A percentile compares a stretch with the other conserved stretches of the same genome.
Conservation (phyloP, 2,797 vertebrate species). For the Pygocentrus nattereri region DNA sequence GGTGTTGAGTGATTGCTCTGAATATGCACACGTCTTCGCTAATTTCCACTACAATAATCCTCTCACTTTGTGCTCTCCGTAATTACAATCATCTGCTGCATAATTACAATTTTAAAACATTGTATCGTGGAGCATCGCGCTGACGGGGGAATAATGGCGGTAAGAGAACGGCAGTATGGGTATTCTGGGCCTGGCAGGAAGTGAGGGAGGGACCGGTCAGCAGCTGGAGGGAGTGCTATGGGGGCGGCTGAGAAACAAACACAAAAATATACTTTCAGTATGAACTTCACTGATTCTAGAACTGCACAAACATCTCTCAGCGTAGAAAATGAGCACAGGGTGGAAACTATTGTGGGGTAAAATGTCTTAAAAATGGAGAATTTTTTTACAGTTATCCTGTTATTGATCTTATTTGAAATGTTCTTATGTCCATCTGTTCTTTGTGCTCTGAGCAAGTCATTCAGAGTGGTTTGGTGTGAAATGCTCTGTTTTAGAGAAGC, state of each 20-base stretch:
- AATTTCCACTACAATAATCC: conserved; percentile 62
- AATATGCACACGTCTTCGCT: conserved; percentile 47
- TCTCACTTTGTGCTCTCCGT: conserved; percentile 59
- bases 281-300: neutral
- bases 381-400: too few relatives aligned
- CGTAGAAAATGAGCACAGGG: too few relatives aligned
- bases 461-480: too few relatives aligned
- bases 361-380: too few relatives aligned
- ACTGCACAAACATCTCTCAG: neutral
- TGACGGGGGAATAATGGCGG: conserved; percentile 55
- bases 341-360: too few relatives aligned
- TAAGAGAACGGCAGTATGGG: conserved; percentile 24
- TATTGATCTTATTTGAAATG: too few relatives aligned
- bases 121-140: conserved; percentile 50
- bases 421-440: too few relatives aligned
- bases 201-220: conserved; percentile 11
- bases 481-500: too few relatives aligned
- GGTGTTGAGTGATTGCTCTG: conserved; percentile 48
- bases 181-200: conserved; percentile 35
- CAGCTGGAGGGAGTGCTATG: neutral
- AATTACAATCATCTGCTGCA: conserved; percentile 64
- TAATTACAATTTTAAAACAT: conserved; percentile 66
- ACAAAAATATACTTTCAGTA: neutral
- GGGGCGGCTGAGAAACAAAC: neutral
- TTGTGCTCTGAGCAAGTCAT: too few relatives aligned